phyloP scores from a whole-genome alignment of 2,797 vertebrate genomes.

The Phalloptychus januarius region DNA sequence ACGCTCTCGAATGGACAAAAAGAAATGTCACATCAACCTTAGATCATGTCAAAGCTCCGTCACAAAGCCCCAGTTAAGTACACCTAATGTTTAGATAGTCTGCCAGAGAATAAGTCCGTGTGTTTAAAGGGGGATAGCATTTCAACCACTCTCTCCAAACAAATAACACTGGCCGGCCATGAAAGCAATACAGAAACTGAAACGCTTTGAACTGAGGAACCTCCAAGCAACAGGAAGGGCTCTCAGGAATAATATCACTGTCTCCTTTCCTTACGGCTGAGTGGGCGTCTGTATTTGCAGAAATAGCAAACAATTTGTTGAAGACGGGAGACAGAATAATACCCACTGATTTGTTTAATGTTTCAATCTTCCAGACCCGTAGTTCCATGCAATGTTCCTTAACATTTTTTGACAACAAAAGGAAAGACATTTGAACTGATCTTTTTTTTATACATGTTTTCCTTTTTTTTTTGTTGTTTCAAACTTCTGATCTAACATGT shows the following conservation, averaged over 20 bases:
- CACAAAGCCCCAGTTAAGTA: constrained; percentile 73
- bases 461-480: neutral
- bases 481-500: neutral
- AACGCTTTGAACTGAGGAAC: constrained; percentile 69
- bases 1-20: constrained; percentile 68
- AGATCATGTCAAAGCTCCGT: constrained; percentile 70
- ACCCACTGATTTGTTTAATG: constrained; percentile 4
- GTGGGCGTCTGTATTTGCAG: constrained; percentile 31
- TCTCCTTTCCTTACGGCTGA: constrained; percentile 36
- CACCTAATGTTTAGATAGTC: constrained; percentile 71
- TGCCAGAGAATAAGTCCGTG: constrained; percentile 53
- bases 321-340: neutral
- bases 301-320: constrained; percentile 19
- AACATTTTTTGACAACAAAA: neutral
- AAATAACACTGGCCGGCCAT: constrained; percentile 60
- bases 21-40: constrained; percentile 78
- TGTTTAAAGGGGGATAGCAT: constrained; percentile 64
- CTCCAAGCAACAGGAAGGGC: constrained; percentile 62
- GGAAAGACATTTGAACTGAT: neutral
- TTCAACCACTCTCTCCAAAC: constrained; percentile 56
- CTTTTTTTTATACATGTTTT: no score
- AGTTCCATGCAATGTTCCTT: neutral
- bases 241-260: constrained; percentile 54
- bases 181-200: constrained; percentile 61
- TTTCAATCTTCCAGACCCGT: neutral